Base-by-base conservation (phyloP, 2,888 invertebrate genomes). In the Elmis aenea region DNA sequence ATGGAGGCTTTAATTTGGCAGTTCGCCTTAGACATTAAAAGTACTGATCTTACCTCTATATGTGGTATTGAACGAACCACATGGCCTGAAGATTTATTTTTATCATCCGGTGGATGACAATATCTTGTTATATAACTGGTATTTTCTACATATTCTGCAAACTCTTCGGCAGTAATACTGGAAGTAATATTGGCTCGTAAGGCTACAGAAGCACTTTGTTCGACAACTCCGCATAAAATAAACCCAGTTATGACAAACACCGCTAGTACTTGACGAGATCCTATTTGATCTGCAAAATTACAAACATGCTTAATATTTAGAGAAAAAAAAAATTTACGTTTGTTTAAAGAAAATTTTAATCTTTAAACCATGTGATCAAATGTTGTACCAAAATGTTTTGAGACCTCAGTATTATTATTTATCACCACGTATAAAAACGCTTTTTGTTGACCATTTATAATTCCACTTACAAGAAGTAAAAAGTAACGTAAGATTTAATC, bases 161-260 rank as follows among this genome's bases (percentile, higher is more conserved):
- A 69, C 52, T 70, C 69, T 20, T 59, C 67, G 3, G 65, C 67
- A 3, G 70, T 65, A 48, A 67, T 66, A 31, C 57, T 54, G 1
- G 66, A 61, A 2, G 67, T 66, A 37, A 59, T 64, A 33, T 74
- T 74, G 2, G 74, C 74, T 20, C 74, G 62, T 26, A 75, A 57
- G 10, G 75, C 73, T 1, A 75, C 75, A 2, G 73, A 73, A 6
- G 75, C 73, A 39, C 73, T 74, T 42, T 73, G 73, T 51, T 75
- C 74, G 3, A 75, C 72, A 8, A 75, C 66, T 1, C 75, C 75
- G 39, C 72, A 73, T n/a, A 76, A 57, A 9, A 73, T 71, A 45
- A 75, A 74, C 6, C 74, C 75, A 13, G 72, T 70, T 21, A 73
- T 68, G 2, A 74, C 72, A 40, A 75, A 69, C 8, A 68, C 59